Conservation (phyloP, 1,140 invertebrate genomes). For the Cylas formicarius region DNA sequence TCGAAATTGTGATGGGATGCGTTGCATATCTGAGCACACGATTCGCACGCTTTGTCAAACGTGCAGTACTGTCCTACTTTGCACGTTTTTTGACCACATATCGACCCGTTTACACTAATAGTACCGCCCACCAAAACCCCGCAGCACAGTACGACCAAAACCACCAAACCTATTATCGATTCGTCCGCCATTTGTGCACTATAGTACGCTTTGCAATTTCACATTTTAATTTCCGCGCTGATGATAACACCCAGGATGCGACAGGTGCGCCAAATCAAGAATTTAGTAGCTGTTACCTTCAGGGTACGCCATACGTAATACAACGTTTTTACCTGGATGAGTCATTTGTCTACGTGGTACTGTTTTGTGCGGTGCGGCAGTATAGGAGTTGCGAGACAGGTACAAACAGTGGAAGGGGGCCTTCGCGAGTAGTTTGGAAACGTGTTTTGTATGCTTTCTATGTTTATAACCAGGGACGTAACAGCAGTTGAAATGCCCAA, state of each 20-base stretch:
- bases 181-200: neutral
- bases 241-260: conserved; percentile 9
- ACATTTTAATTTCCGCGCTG: conserved; percentile 13
- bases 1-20: conserved; percentile 26
- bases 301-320: conserved; percentile 20
- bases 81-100: conserved; percentile 30
- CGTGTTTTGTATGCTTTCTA: too few species aligned
- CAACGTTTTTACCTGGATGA: conserved; percentile 31
- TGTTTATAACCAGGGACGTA: too few species aligned
- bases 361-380: too few species aligned
- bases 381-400: too few species aligned
- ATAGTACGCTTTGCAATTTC: conserved; percentile 6
- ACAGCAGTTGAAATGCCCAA: too few species aligned
- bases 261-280: conserved; percentile 30
- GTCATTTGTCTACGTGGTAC: too few species aligned
- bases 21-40: conserved; percentile 27
- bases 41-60: conserved; percentile 24
- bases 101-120: conserved; percentile 19
- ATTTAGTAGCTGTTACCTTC: conserved; percentile 13
- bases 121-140: neutral
- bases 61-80: conserved; percentile 27
- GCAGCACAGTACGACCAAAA: conserved; percentile 12
- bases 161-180: conserved; percentile 15
- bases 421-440: too few species aligned
- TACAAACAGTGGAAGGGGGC: too few species aligned